Conservation (phyloP, 2,113 vertebrate species). For the Amazona guildingii region DNA sequence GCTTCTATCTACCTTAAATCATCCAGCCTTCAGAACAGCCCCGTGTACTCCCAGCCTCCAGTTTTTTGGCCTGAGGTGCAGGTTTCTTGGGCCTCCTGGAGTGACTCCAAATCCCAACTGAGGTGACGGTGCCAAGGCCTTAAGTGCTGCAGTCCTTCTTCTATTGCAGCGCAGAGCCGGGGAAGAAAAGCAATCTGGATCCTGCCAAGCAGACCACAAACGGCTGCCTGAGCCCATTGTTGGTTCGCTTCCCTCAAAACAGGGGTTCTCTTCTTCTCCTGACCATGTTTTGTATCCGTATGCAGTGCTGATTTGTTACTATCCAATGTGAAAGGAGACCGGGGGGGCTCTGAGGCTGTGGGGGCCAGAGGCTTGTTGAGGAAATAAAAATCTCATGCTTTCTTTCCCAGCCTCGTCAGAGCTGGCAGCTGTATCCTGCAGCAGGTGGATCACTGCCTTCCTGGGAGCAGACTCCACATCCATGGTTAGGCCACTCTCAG, state of each 20-base stretch:
- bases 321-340: not conserved
- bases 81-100: constrained; percentile 50
- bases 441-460: not conserved
- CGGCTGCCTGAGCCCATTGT: not conserved
- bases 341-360: accelerated
- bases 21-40: not conserved
- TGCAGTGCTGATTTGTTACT: not conserved
- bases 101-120: not conserved
- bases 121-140: constrained; percentile 19
- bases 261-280: constrained; percentile 12
- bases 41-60: not conserved
- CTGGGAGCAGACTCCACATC: not conserved
- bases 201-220: constrained; percentile 49
- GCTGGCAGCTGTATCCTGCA: accelerated
- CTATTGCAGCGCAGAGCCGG: not conserved
- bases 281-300: not conserved
- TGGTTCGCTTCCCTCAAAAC: not conserved
- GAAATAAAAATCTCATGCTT: not conserved
- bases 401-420: not conserved
- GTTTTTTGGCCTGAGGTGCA: constrained; percentile 27
- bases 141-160: constrained; percentile 58
- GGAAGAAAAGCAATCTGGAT: not conserved
- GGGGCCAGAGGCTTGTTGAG: not conserved
- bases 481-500: not conserved
- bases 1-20: constrained; percentile 57